These are phyloP conservation scores for Calycopis cecrops DNA, from an alignment of 1,140 invertebrate species.

Conservation along the genomic window DNA sequence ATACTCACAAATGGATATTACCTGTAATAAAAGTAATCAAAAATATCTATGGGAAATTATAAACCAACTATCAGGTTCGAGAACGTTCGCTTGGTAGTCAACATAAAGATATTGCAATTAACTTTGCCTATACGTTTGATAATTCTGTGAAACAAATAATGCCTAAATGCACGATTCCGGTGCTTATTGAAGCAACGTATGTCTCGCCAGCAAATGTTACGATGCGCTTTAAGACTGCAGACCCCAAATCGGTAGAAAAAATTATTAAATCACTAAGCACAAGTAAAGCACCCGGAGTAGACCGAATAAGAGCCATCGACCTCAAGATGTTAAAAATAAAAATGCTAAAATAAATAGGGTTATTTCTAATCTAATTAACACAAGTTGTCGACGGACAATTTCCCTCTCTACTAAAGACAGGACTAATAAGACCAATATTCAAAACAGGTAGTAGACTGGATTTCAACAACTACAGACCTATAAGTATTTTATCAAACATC, in stretches of 20 bases:
- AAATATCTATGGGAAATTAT: slow-evolving; percentile 16
- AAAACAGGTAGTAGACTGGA: slow-evolving; percentile 12
- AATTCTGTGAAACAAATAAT: slow-evolving; percentile 11
- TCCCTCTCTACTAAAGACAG: slow-evolving; percentile 3
- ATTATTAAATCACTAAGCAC: slow-evolving; percentile 14
- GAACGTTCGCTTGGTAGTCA: slow-evolving; percentile 2
- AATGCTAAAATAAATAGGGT: slow-evolving; percentile 19
- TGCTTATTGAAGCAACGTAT: not conserved
- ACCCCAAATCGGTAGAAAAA: slow-evolving; percentile 7
- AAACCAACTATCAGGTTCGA: slow-evolving; percentile 16
- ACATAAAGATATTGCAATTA: slow-evolving; percentile 14
- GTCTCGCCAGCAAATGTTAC: not conserved
- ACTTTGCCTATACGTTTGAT: slow-evolving; percentile 13
- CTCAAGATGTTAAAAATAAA: not conserved
- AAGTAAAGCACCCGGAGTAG: slow-evolving; percentile 15
- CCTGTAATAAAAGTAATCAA: slow-evolving; percentile 11
- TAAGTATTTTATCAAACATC: slow-evolving; percentile 19
- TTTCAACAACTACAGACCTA: slow-evolving; percentile 20
- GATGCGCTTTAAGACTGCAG: no score
- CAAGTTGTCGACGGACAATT: not conserved
- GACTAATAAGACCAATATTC: slow-evolving; percentile 7
- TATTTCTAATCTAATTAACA: slow-evolving; percentile 6
- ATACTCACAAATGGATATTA: not conserved
- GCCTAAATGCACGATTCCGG: slow-evolving; percentile 9
- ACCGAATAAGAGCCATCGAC: no score